Evolutionary conservation across 35 echinoderm and acorn worm species (phyloP).

Genomic region (Amphiura filiformis): DNA sequence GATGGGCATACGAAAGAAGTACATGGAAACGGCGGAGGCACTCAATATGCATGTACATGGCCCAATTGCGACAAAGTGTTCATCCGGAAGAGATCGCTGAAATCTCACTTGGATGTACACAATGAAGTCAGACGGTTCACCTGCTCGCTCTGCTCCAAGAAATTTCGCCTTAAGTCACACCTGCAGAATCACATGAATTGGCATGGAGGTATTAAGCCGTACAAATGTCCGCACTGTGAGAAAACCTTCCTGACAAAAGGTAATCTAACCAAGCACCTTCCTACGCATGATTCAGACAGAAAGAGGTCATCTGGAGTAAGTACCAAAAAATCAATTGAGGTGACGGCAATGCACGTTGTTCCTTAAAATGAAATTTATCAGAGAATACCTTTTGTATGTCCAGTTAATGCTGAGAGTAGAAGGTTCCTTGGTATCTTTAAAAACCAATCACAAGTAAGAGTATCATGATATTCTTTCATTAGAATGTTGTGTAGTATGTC

Average conservation of each 20-base stretch:
- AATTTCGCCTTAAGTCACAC: background rate
- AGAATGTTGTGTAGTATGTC: too few species aligned
- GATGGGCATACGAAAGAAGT: background rate
- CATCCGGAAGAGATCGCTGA: background rate
- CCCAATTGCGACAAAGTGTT: background rate
- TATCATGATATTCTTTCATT: too few species aligned
- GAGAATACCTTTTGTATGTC: too few species aligned
- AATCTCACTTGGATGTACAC: background rate
- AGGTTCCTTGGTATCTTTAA: too few species aligned
- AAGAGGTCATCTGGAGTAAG: too few species aligned
- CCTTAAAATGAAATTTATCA: too few species aligned
- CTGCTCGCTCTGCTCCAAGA: background rate
- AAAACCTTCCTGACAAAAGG: background rate
- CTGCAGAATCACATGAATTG: background rate
- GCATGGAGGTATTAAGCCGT: background rate
- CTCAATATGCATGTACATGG: background rate
- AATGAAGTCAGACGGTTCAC: background rate
- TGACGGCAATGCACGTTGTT: too few species aligned
- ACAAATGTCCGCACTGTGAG: background rate
- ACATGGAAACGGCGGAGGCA: background rate
- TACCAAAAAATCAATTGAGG: too few species aligned
- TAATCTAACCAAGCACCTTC: background rate
- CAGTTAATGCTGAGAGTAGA: too few species aligned
- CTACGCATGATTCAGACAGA: too few species aligned
- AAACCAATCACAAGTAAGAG: too few species aligned